Base-by-base conservation (phyloP, 2,797 vertebrate genomes). In the Crenuchus spilurus region DNA sequence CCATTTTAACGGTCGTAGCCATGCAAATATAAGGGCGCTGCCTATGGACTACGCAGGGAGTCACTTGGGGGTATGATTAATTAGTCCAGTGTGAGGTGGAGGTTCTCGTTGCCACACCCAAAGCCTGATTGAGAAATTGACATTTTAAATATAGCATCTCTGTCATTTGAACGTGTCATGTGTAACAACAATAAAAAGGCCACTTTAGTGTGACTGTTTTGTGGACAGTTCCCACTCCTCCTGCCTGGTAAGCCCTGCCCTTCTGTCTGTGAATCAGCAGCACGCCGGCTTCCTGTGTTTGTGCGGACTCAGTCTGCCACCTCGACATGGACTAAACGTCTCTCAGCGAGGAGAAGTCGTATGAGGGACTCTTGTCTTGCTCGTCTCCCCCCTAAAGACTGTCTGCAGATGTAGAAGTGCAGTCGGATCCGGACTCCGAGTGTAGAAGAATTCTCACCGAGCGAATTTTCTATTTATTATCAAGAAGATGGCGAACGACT, bases 401-500 rank as follows among this genome's bases (percentile, higher is more conserved):
- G 55, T 76, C 77, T 66, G 82, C 89, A 49, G 68, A 93, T 92
- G 93, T 84, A 80, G 82, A 87, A 78, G 86, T 81, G 70, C 84
- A 85, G 83, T 76, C 20, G 58, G 24, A 16, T 7, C 7, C 22
- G 20, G 68, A 55, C 54, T 72, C 76, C 66, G 64, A 24, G 6
- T 58, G 51, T 74, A 77, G 83, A 80, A 63, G 33, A n/a, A 55
- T 24, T 70, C 77, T 81, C 37, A 77, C 85, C 81, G 82, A 77
- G 80, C 81, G 67, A 79, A 74, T 85, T 58, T 89, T 87, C 78
- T 80, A 80, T 82, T 78, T 66, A 74, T 76, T 76, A 66, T 74
- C 76, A 88, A 89, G 85, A 97, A 95, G 90, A 98, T 98, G 96
- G 96, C 96, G 94, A 97, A 97, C 95, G 96, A 97, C 88, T 98